Base-by-base conservation (phyloP, 2,888 invertebrate species). In the Onchidella celtica region DNA sequence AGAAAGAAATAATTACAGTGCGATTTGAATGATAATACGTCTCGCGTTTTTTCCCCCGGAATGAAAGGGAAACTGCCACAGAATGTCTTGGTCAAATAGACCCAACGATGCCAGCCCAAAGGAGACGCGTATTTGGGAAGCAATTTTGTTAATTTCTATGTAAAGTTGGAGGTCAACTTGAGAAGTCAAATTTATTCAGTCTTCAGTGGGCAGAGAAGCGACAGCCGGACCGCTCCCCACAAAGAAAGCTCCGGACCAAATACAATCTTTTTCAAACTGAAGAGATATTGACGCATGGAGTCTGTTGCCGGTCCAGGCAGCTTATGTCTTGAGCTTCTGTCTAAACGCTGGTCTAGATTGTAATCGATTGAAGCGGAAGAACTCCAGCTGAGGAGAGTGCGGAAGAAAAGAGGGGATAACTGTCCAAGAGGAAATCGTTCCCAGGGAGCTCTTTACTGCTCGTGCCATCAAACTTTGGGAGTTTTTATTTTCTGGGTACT, bases 71-170 rank as follows among this genome's bases (percentile, higher is more conserved):
- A 6, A 61, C n/a, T n/a, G 61, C 61, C 61, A n/a, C n/a, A n/a
- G 27, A 61, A 27, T 66, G 66, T 66, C 27, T 66, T 66, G 66
- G 14, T 21, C 66, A 66, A 66, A 66, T 32, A 66, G 32, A 66
- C 59, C n/a, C 27, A 38, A 24, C 38, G 4, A 17, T 59, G 61
- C 24, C 61, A 1, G 6, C 2, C 1, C 21, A 6, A 36, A 36
- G 69, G 17, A 36, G 36, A 24, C 24, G 1, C 21, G 57, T 77
- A 68, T 77, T 69, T 69, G 68, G 68, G 59, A 69, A 57, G 38
- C 77, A 77, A 77, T 77, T 57, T 77, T n/a, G 68, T 77, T 77
- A 77, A 77, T 77, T 77, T 68, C 77, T 77, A 69, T 76, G 77
- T 68, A 55, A 59, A 68, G 38, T 59, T 69, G 57, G 68, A 36